These are phyloP conservation scores for Trachymyrmex septentrionalis DNA, from an alignment of 1,140 invertebrate genomes.

Conservation along the genomic window DNA sequence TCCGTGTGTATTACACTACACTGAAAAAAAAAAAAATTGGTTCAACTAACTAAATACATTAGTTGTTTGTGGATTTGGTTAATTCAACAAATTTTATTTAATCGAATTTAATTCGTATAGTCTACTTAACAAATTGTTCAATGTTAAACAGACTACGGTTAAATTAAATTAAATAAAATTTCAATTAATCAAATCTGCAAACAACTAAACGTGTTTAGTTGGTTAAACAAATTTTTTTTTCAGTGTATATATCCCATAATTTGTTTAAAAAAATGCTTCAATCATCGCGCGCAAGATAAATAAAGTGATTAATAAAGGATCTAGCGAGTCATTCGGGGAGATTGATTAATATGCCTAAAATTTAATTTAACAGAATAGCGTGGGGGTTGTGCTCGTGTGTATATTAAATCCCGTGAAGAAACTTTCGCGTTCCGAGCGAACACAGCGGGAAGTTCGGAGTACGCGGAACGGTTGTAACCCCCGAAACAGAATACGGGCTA, in stretches of 20 bases:
- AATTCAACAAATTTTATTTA: no score
- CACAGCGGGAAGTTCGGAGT: neutral
- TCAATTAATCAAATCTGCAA: no score
- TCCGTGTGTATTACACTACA: no score
- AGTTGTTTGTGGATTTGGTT: no score
- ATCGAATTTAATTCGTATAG: no score
- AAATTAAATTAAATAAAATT: no score
- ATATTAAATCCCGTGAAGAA: conserved; percentile 60
- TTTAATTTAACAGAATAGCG: conserved; percentile 57
- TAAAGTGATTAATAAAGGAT: conserved; percentile 8
- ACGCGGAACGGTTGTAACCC: neutral
- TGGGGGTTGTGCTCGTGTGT: conserved; percentile 4
- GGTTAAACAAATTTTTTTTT: no score
- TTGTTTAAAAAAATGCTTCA: neutral
- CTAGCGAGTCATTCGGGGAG: neutral
- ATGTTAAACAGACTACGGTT: no score
- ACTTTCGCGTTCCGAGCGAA: conserved; percentile 35
- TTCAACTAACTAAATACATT: no score
- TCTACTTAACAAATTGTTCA: no score
- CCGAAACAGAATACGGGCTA: neutral
- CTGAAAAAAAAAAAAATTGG: no score
- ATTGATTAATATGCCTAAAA: conserved; percentile 62
- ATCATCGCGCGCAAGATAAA: neutral
- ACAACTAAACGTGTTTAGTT: no score
- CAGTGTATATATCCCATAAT: neutral